Conservation (phyloP, 2,113 vertebrate genomes). For the Hippocampus abdominalis region DNA sequence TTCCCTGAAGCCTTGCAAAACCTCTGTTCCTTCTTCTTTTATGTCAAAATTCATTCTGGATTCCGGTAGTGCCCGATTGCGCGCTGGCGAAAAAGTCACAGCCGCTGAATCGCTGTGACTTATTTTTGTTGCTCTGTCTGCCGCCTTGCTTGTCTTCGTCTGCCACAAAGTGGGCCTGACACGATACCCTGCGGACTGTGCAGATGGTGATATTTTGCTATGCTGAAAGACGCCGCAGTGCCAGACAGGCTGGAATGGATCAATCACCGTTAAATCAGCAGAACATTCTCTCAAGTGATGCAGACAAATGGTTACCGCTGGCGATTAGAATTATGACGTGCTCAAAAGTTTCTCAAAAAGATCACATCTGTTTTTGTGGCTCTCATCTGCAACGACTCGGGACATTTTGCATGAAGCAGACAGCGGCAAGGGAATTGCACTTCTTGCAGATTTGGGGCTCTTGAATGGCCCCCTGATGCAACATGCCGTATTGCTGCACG, state of each 20-base stretch:
- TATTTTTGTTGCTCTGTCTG: not conserved
- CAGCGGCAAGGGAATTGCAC: slow-evolving; percentile 6
- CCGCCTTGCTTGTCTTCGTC: slow-evolving; percentile 20
- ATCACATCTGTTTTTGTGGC: not conserved
- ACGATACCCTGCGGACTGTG: slow-evolving; percentile 21
- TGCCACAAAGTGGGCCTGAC: slow-evolving; percentile 25
- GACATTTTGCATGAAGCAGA: not conserved
- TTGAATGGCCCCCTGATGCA: slow-evolving; percentile 34
- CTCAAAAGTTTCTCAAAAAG: not conserved
- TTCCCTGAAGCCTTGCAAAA: slow-evolving; percentile 30
- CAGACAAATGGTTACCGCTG: not conserved
- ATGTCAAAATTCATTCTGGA: not conserved
- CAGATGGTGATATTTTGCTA: slow-evolving; percentile 41
- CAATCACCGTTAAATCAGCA: slow-evolving; percentile 22
- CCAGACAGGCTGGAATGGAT: slow-evolving; percentile 35
- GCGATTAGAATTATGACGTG: not conserved
- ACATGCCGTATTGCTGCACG: slow-evolving; percentile 24
- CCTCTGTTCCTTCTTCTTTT: not conserved
- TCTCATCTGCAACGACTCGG: not conserved
- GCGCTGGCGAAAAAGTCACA: slow-evolving; percentile 6
- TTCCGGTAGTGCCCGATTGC: not conserved
- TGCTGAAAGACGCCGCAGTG: slow-evolving; percentile 28
- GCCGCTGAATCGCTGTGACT: slow-evolving; percentile 8
- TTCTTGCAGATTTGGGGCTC: slow-evolving; percentile 20
- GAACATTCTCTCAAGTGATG: slow-evolving; percentile 1